Conservation (phyloP, 2,113 vertebrate genomes). For the Campylomormyrus numenius region DNA sequence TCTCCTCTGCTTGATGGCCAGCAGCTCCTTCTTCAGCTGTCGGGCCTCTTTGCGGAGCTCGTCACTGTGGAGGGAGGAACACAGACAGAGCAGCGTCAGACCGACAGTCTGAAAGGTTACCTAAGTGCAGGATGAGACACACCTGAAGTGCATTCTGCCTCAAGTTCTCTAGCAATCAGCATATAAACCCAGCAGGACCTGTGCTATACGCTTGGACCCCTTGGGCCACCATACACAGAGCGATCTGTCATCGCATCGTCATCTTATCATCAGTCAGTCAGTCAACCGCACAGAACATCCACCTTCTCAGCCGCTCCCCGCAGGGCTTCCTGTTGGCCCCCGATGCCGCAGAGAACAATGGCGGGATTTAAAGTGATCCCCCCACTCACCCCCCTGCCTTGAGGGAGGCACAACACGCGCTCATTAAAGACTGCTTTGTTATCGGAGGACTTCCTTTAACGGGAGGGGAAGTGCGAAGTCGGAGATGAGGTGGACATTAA, state of each 20-base stretch:
- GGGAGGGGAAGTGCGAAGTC: neutral
- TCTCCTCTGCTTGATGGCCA: constrained; percentile 83
- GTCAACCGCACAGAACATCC: constrained; percentile 1
- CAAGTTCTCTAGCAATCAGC: neutral
- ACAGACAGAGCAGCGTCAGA: constrained; percentile 28
- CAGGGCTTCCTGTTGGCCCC: constrained; percentile 15
- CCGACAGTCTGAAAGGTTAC: neutral
- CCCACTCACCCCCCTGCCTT: neutral
- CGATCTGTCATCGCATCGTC: constrained; percentile 3
- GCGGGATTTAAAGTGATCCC: constrained; percentile 6
- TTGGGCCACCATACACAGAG: neutral
- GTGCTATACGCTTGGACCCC: neutral
- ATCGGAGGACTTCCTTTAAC: neutral
- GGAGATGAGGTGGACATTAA: neutral
- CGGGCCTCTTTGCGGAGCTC: constrained; percentile 86
- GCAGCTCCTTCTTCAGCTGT: constrained; percentile 84
- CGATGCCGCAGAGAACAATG: neutral
- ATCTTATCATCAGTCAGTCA: constrained; percentile 10
- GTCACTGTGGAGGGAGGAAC: constrained; percentile 67
- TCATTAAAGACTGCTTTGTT: neutral
- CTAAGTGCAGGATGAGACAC: neutral
- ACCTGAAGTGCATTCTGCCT: neutral
- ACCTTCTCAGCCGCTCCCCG: neutral
- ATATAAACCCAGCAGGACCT: neutral
- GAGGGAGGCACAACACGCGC: neutral